Evolutionary conservation across 2,797 vertebrate genomes (phyloP), one percentile per base, ranked within the genome.

Genomic region (Dermochelys coriacea): DNA sequence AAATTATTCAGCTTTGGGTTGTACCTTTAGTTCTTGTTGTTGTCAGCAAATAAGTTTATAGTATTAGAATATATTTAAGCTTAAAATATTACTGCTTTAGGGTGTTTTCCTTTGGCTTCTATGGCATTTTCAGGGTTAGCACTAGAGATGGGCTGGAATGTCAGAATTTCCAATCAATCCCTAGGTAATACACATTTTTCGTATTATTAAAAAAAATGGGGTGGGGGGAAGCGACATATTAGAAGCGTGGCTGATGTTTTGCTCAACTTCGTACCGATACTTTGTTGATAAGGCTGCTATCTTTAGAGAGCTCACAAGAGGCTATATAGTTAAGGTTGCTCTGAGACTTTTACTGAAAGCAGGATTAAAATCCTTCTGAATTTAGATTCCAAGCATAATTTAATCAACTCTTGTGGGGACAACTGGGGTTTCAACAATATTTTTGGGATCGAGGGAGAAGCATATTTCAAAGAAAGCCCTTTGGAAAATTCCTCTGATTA

Each of bases 11-110:
- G n/a, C 80, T 86, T 68, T 59, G 41, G 80, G 6, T 75, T 90
- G 19, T 82, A 89, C 91, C 57, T 29, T 29, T 74, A 87, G 27
- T 31, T 91, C 52, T 87, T 18, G 34, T 80, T 55, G 31, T 82
- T 12, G 51, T 80, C 84, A 80, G 31, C 71, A 95, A 93, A 83
- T 23, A 23, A 16, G 29, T 90, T 94, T 75, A 85, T 47, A 37
- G 31, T 81, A 77, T 78, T 92, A 85, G 77, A 85, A 77, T 55
- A 2, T 55, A 29, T 86, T 95, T 84, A 82, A 91, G 84, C 29
- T 78, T 78, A 77, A 81, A 89, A 57, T 50, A 2, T n/a, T 84
- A 1, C 54, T 88, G 50, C 21, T 80, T 88, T 31, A 59, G 18
- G 23, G 45, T 64, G 3, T 41, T 80, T 87, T 87, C 5, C 87